Evolutionary conservation across 2,888 invertebrate species (phyloP), one percentile per base, ranked within the genome.

Genomic region (Blastobasis lacticolella): DNA sequence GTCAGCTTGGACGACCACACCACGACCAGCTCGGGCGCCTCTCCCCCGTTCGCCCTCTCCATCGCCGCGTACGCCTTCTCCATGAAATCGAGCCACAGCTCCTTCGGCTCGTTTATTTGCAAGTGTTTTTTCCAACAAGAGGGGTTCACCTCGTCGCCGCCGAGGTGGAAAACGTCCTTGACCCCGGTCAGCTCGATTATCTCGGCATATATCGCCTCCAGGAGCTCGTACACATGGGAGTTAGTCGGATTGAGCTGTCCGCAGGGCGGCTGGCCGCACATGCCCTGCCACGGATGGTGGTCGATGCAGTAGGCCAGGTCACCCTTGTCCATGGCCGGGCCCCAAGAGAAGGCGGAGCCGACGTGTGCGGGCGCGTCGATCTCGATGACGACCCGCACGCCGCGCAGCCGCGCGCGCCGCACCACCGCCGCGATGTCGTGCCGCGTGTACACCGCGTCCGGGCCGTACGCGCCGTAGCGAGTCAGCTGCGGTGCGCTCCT

Each of bases 311-410:
- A 89, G 6, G 94, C 94, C 42, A 96, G 81, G 52, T 94, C 92
- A 0, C 95, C 95, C 49, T 94, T 82, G 0, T 94, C 94, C 52
- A 92, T 91, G 50, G 91, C 87, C 0, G 92, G 91, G n/a, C 94
- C 95, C 94, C 94, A 95, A 58, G 92, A 91, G 95, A 95, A 96
- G 0, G 95, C 95, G 60, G 94, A 93, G 4, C 95, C 95, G 3
- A 94, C 94, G 76, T 97, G 96, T 4, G 95, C 95, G 0, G 97
- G 97, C 6, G 95, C 94, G 80, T 97, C 97, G 51, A 97, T 92
- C 82, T 98, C 98, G 1, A 97, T 91, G 50, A 98, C 80, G 7
- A 97, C 93, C 57, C 97, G 90, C 49, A 98, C 92, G 0, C 97
- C 98, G 53, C 96, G 89, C 10, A 94, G 73, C 59, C 92, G 88